Percentiles rank a stretch among this genome's conserved stretches.
These are phyloP conservation scores for Thamnaconus septentrionalis DNA, from an alignment of 2,113 vertebrate species.

Conservation along the genomic window DNA sequence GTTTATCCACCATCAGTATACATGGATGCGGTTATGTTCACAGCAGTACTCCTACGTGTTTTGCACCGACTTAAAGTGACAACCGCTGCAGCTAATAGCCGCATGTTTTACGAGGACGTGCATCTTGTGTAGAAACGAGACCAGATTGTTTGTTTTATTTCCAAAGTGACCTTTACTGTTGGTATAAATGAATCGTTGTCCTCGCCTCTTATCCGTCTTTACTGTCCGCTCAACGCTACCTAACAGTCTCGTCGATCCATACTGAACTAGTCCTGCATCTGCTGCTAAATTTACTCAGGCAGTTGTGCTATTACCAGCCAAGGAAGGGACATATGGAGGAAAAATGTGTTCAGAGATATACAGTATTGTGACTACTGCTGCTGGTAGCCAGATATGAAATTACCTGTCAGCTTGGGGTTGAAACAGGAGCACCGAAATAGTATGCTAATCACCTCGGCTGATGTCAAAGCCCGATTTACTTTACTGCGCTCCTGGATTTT, in stretches of 20 bases:
- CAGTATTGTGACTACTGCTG: constrained; percentile 26
- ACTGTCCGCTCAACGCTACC: constrained; percentile 7
- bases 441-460: constrained; percentile 52
- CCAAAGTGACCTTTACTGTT: too few species aligned
- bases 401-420: constrained; percentile 55
- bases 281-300: constrained; percentile 36
- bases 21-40: too few species aligned
- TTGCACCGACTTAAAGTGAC: too few species aligned
- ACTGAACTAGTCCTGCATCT: constrained; percentile 37
- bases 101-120: too few species aligned
- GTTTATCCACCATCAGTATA: too few species aligned
- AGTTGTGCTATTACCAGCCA: constrained; percentile 38
- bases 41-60: too few species aligned
- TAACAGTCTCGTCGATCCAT: constrained; percentile 40
- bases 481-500: constrained; percentile 14
- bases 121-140: too few species aligned
- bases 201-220: constrained; percentile 19
- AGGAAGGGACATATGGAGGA: constrained; percentile 40
- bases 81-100: too few species aligned
- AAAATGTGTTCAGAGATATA: constrained; percentile 36
- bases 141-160: too few species aligned
- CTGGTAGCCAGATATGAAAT: constrained; percentile 55
- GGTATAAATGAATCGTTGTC: too few species aligned
- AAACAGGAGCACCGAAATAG: constrained; percentile 40
- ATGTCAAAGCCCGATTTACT: constrained; percentile 34